A percentile compares a stretch with the other conserved stretches of the same genome.
Conservation (phyloP, 2,797 vertebrate genomes). For the Chanos chanos region DNA sequence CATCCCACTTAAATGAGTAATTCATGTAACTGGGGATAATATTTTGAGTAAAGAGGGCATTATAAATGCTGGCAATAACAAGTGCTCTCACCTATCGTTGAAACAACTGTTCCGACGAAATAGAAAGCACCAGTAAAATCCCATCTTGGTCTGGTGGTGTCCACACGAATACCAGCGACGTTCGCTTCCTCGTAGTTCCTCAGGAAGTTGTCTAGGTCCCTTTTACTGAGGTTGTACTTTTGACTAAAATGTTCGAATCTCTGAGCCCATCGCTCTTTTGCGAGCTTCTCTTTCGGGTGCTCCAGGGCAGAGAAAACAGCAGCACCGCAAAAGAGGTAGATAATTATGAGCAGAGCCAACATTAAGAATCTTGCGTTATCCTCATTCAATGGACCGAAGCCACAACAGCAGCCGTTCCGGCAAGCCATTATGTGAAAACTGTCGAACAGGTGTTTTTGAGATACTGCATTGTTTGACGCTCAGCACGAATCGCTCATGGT, state of each 20-base stretch:
- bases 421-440: constrained; percentile 76
- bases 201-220: constrained; percentile 80
- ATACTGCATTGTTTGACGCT: constrained; percentile 18
- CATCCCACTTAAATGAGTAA: too few species aligned
- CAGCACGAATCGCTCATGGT: constrained; percentile 28
- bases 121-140: constrained; percentile 93
- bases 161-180: constrained; percentile 84
- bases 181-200: constrained; percentile 86
- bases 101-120: constrained; percentile 94
- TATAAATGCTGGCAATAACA: not conserved
- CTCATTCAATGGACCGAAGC: constrained; percentile 77
- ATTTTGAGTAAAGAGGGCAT: too few species aligned
- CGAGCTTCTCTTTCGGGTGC: constrained; percentile 81
- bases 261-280: constrained; percentile 83
- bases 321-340: constrained; percentile 88
- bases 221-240: constrained; percentile 80
- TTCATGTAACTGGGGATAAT: too few species aligned
- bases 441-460: constrained; percentile 30
- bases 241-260: constrained; percentile 83
- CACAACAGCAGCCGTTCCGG: constrained; percentile 73
- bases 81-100: constrained; percentile 83
- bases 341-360: constrained; percentile 79
- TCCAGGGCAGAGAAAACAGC: constrained; percentile 93
- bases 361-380: constrained; percentile 89
- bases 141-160: constrained; percentile 82